Evolutionary conservation across 2,888 invertebrate genomes (phyloP).

Genomic region (Hirudinaria manillensis): DNA sequence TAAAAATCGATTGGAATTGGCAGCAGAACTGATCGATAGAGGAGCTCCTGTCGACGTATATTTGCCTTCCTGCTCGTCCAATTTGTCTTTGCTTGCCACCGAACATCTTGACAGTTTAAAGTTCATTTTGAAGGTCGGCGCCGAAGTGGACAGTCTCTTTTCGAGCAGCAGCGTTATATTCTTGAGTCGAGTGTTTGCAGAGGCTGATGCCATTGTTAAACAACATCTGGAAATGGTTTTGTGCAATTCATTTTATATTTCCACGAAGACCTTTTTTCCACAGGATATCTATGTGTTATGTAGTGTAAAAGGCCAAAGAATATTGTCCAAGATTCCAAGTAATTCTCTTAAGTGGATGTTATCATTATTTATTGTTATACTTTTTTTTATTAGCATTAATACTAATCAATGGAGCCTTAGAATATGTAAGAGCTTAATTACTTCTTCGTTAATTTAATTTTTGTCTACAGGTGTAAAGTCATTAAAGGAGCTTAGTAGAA

Average conservation of each 20-base stretch:
- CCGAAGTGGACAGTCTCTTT: not conserved
- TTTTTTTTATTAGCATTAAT: no score
- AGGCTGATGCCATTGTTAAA: not conserved
- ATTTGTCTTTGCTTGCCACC: slow-evolving; percentile 1
- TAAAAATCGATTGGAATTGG: not conserved
- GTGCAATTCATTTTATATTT: not conserved
- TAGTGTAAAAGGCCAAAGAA: not conserved
- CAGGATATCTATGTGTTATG: not conserved
- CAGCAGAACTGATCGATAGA: not conserved
- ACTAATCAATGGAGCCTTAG: no score
- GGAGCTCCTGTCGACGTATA: not conserved
- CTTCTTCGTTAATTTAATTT: not conserved
- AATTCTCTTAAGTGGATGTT: not conserved
- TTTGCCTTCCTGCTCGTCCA: not conserved
- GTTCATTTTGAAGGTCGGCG: not conserved
- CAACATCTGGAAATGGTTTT: not conserved
- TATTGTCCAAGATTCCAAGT: not conserved
- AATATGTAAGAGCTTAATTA: no score
- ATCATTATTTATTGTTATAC: not conserved
- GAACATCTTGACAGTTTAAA: not conserved
- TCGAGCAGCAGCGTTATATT: not conserved
- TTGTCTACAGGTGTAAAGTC: not conserved
- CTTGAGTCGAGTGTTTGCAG: not conserved
- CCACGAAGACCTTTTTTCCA: not conserved
- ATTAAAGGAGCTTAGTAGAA: not conserved